Base-by-base conservation (phyloP, 2,797 vertebrate species). In the Euthynnus affinis region DNA sequence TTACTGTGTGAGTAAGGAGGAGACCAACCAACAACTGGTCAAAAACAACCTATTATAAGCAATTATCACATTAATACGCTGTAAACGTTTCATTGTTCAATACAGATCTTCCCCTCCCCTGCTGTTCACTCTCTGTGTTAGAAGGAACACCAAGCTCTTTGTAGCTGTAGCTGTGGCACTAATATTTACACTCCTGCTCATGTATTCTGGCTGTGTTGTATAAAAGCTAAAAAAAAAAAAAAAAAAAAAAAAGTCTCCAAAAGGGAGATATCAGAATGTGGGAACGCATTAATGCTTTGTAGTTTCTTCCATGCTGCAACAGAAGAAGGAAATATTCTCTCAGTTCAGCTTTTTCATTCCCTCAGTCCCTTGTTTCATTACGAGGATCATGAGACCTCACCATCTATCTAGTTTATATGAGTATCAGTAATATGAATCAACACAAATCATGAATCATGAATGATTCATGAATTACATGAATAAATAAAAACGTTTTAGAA, bases 121-220 rank as follows among this genome's bases (percentile, higher is more conserved):
- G n/a, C 9, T 8, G 15, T 77, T 67, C 70, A 34, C 56, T 20
- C 62, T 62, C 29, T 71, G 51, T 71, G 64, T 70, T 34, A 0
- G 22, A 66, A 53, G 68, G 73, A 82, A 75, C 56, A 37, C 44
- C 9, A 14, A 73, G 44, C 29, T 57, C 55, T 81, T 63, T 70
- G 65, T 52, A 70, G 66, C 55, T 46, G 29, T 46, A 40, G 63
- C 78, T 55, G 12, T 68, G 55, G 75, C 49, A 29, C 78, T 87
- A 70, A 83, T 89, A 80, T 90, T 90, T 86, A 75, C 65, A 69
- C 74, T 63, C 20, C 64, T 73, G 49, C 80, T 87, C 68, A 44
- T 69, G 57, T 46, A 80, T 82, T 88, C 72, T 69, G 77, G 37
- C 9, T 87, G 63, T 78, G 81, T 81, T 78, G 73, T 61, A 59